These are phyloP conservation scores for Agapostemon virescens DNA, from an alignment of 2,888 invertebrate species.

Conservation along the genomic window DNA sequence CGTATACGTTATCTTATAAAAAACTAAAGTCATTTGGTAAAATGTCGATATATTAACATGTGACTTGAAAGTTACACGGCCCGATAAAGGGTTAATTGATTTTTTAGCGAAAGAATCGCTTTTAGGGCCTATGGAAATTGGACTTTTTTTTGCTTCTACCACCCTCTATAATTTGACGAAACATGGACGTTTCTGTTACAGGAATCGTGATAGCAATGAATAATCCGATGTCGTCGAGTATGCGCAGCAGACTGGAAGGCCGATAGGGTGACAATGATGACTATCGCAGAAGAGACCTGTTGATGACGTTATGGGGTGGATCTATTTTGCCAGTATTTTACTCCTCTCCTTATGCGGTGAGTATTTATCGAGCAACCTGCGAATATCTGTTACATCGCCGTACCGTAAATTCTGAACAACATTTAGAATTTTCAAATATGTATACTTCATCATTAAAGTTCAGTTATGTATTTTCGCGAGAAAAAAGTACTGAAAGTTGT, in stretches of 20 bases:
- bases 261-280: constrained; percentile 61
- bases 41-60: too few relatives aligned
- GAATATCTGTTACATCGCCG: not conserved
- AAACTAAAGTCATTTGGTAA: too few relatives aligned
- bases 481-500: not conserved
- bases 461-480: constrained; percentile 1
- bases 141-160: too few relatives aligned
- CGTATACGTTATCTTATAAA: too few relatives aligned
- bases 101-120: too few relatives aligned
- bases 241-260: constrained; percentile 21
- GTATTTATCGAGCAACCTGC: constrained; percentile 43
- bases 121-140: too few relatives aligned
- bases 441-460: not conserved
- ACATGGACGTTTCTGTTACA: constrained; percentile 4
- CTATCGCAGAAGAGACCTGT: constrained; percentile 70
- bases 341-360: constrained; percentile 80
- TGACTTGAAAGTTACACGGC: too few relatives aligned
- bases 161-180: not conserved
- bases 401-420: not conserved
- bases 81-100: too few relatives aligned
- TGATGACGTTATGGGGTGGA: constrained; percentile 82
- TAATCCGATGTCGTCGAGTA: constrained; percentile 21
- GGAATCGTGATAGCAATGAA: constrained; percentile 24
- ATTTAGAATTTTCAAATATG: not conserved
- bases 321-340: constrained; percentile 80